These are phyloP conservation scores for Priocnemis perturbator DNA, from an alignment of 2,888 invertebrate species.

Conservation along the genomic window DNA sequence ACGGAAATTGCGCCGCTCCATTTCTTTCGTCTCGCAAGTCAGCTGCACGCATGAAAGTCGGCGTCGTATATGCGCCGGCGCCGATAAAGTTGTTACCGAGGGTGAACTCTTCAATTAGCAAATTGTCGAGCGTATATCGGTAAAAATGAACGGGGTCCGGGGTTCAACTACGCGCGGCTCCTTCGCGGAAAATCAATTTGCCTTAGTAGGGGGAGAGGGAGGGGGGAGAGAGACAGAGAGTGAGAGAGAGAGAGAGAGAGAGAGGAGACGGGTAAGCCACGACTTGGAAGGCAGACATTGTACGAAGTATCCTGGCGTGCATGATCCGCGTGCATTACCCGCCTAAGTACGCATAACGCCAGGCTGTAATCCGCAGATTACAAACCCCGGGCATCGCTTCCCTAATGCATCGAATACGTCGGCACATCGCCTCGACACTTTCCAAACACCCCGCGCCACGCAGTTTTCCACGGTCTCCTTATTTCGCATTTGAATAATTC, in stretches of 20 bases:
- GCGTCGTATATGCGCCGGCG: no score
- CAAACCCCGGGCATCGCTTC: background rate
- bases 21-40: no score
- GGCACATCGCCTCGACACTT: conserved; percentile 27
- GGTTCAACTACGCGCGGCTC: conserved; percentile 31
- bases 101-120: no score
- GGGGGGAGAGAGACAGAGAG: background rate
- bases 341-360: conserved; percentile 27
- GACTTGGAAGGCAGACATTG: background rate
- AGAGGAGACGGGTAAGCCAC: background rate
- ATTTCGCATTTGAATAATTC: conserved; percentile 49
- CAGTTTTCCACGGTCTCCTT: conserved; percentile 3
- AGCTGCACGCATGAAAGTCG: no score
- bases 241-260: background rate
- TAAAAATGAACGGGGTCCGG: conserved; percentile 16
- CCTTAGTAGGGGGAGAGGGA: conserved; percentile 11
- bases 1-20: no score
- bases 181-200: conserved; percentile 5
- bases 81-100: no score
- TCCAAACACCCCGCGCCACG: conserved; percentile 31
- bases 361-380: conserved; percentile 38
- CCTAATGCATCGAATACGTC: background rate
- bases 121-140: conserved; percentile 2
- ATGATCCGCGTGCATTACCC: conserved; percentile 30
- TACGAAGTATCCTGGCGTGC: background rate